Evolutionary conservation across 2,888 invertebrate genomes (phyloP).

Genomic region (Oeneis ivallda): DNA sequence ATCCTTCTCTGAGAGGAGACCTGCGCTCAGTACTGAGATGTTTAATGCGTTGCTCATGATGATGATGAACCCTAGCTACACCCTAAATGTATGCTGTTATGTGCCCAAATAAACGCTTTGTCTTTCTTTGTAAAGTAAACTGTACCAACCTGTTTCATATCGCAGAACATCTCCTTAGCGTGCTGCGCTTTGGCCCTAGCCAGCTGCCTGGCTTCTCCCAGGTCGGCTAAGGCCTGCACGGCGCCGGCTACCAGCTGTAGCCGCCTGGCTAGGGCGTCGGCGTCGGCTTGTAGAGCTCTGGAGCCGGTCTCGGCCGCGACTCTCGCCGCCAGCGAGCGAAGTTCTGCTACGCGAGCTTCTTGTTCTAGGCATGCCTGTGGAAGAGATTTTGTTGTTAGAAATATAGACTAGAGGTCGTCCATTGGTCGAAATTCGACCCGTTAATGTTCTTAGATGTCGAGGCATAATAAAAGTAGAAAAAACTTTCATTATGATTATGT

Average conservation of each 20-base stretch:
- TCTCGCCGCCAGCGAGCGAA: conserved; percentile 88
- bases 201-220: conserved; percentile 87
- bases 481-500: too few relatives aligned
- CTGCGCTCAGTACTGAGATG: too few relatives aligned
- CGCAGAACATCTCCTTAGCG: conserved; percentile 84
- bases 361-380: conserved; percentile 89
- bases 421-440: too few relatives aligned
- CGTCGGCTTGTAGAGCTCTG: conserved; percentile 87
- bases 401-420: too few relatives aligned
- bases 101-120: too few relatives aligned
- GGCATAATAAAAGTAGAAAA: too few relatives aligned
- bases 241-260: conserved; percentile 89
- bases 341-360: conserved; percentile 87
- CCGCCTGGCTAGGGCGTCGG: conserved; percentile 87
- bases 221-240: conserved; percentile 87
- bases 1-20: too few relatives aligned
- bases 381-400: conserved; percentile 11
- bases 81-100: too few relatives aligned
- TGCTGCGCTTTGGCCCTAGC: conserved; percentile 81
- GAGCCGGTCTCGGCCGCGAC: conserved; percentile 91
- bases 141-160: conserved; percentile 87
- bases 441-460: too few relatives aligned
- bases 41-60: too few relatives aligned
- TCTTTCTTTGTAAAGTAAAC: background rate
- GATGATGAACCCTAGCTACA: too few relatives aligned